These are phyloP conservation scores for Numenius arquata DNA, from an alignment of 2,113 vertebrate species.

Conservation along the genomic window DNA sequence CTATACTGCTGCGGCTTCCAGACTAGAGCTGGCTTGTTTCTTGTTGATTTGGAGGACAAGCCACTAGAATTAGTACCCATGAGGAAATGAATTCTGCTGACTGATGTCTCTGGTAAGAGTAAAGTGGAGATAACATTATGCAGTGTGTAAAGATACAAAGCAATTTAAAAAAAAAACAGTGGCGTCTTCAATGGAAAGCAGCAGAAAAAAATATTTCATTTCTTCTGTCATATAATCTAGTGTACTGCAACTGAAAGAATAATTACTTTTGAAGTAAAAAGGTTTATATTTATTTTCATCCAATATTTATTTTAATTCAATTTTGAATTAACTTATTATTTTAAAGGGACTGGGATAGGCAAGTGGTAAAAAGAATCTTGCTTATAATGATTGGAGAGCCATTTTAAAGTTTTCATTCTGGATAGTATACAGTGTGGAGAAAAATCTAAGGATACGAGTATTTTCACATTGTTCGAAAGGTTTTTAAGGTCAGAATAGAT, in stretches of 20 bases:
- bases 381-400: neutral
- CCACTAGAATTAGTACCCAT: fast-evolving
- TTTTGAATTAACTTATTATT: neutral
- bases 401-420: neutral
- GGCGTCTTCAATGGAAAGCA: neutral
- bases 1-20: neutral
- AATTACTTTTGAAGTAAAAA: neutral
- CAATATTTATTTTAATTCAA: neutral
- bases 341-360: neutral
- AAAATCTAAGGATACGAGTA: neutral
- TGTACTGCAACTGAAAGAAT: neutral
- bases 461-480: neutral
- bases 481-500: neutral
- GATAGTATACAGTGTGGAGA: neutral
- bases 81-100: neutral
- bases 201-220: neutral
- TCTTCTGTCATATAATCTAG: neutral
- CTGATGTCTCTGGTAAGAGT: neutral
- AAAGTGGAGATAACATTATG: neutral
- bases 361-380: neutral
- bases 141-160: neutral
- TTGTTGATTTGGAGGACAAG: neutral
- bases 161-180: neutral
- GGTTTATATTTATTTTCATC: neutral
- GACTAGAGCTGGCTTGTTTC: neutral